Evolutionary conservation across 1,140 invertebrate species (phyloP), one percentile per base, ranked within the genome.

Genomic region (Drosophila dunni): DNA sequence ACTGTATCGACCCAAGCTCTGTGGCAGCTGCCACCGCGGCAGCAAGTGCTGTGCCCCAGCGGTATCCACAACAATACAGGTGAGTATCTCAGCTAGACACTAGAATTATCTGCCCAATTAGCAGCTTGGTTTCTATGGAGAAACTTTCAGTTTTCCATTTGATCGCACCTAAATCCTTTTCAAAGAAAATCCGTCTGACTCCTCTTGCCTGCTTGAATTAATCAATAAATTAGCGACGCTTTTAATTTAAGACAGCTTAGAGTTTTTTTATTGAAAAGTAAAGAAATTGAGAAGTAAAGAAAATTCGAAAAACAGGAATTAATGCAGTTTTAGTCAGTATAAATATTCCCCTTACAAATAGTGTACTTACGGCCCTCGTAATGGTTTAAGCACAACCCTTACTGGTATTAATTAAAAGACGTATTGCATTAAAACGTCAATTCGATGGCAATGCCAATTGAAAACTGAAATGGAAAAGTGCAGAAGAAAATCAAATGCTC

Each of bases 1-100:
- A 65, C 91, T 93, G 6, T 95, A 94, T 92, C 93, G 94, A 24
- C 94, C 95, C 1, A 95, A 95, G 79, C 93, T 93, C 71, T 96
- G 95, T 78, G 95, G 95, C 20, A 92, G 90, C 48, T 96, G 95
- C 83, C 91, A 91, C 82, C 86, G 78, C 51, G 75, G 76, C 10
- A 92, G 92, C 44, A 93, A 93, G 57, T 94, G 93, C 74, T 96
- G 95, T 89, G 90, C 92, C 57, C 95, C 95, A 7, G 92, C 93
- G 53, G 91, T 94, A 10, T 94, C 94, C 46, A 94, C 94, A 44
- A 95, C 94, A 15, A 93, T 94, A 34, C 93, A 94, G 73, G 93
- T 95, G 46, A 91, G 92, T 78, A 50, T 36, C 44, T 5, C 17
- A 56, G 46, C 11, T 13, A 42, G 36, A 40, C 57, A 15, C 8